Percentiles rank a stretch among this genome's conserved stretches.
These are phyloP conservation scores for Gadus chalcogrammus DNA, from an alignment of 2,113 vertebrate species.

Conservation along the genomic window DNA sequence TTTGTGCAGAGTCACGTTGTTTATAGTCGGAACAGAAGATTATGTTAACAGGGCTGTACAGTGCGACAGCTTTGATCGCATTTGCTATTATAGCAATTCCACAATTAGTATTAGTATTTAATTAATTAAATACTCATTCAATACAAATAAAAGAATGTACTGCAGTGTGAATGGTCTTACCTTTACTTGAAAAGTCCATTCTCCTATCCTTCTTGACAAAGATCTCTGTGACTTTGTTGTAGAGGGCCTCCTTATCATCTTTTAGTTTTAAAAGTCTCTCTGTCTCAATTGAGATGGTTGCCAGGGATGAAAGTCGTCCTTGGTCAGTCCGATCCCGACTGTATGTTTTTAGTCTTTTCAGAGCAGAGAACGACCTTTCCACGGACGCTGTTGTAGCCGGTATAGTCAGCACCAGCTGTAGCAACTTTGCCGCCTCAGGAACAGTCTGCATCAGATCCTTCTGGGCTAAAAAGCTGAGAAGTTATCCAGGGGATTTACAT, in stretches of 20 bases:
- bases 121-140: neutral
- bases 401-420: constrained; percentile 29
- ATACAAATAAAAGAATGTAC: neutral
- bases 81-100: neutral
- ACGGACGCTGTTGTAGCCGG: neutral
- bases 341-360: too few relatives aligned
- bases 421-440: constrained; percentile 25
- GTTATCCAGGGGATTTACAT: constrained; percentile 25
- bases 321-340: too few relatives aligned
- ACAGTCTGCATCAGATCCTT: constrained; percentile 29
- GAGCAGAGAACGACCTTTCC: too few relatives aligned
- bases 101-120: neutral
- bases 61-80: too few relatives aligned
- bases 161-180: neutral
- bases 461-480: constrained; percentile 22
- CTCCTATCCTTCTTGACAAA: neutral
- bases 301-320: neutral
- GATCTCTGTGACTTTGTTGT: neutral
- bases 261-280: constrained; percentile 2
- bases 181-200: neutral
- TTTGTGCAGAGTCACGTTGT: too few relatives aligned
- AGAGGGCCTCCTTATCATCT: neutral
- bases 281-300: neutral
- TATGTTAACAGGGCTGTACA: too few relatives aligned
- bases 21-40: too few relatives aligned